These are phyloP conservation scores for Andrena bicolor DNA, from an alignment of 2,888 invertebrate species.

Conservation along the genomic window DNA sequence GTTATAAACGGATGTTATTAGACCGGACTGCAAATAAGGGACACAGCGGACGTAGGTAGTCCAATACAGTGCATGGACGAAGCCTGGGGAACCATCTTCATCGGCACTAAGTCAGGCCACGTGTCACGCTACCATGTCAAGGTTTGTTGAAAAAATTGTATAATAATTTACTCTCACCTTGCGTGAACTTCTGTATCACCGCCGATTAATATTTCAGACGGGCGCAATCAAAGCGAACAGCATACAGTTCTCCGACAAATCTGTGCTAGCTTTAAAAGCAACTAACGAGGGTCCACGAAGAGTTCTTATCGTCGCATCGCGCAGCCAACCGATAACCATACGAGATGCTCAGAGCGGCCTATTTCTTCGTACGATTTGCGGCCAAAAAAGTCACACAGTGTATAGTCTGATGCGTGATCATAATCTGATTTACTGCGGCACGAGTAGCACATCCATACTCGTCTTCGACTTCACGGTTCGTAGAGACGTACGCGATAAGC, in stretches of 20 bases:
- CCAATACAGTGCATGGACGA: slow-evolving; percentile 91
- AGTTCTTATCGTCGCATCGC: slow-evolving; percentile 89
- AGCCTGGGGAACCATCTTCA: slow-evolving; percentile 90
- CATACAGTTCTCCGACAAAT: slow-evolving; percentile 88
- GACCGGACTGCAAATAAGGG: slow-evolving; percentile 86
- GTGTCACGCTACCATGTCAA: slow-evolving; percentile 89
- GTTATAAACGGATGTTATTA: slow-evolving; percentile 78
- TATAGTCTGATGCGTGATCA: slow-evolving; percentile 90
- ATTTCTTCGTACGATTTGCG: slow-evolving; percentile 88
- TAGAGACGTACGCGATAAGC: slow-evolving; percentile 66
- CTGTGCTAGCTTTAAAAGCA: slow-evolving; percentile 90
- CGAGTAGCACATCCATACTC: slow-evolving; percentile 90
- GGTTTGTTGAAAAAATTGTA: slow-evolving; percentile 84
- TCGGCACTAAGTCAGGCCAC: slow-evolving; percentile 91
- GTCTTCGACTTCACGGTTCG: slow-evolving; percentile 92
- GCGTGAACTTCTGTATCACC: not conserved
- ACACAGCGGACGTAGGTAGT: slow-evolving; percentile 87
- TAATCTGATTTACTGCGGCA: slow-evolving; percentile 91
- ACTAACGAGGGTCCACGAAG: slow-evolving; percentile 91
- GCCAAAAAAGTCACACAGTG: slow-evolving; percentile 88
- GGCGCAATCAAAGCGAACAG: slow-evolving; percentile 77
- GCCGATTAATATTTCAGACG: slow-evolving; percentile 68
- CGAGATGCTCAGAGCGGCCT: slow-evolving; percentile 91
- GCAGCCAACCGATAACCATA: slow-evolving; percentile 89
- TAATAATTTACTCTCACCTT: not conserved